phyloP scores from a whole-genome alignment of 1,140 invertebrate species.

The Drosophila bipectinata region DNA sequence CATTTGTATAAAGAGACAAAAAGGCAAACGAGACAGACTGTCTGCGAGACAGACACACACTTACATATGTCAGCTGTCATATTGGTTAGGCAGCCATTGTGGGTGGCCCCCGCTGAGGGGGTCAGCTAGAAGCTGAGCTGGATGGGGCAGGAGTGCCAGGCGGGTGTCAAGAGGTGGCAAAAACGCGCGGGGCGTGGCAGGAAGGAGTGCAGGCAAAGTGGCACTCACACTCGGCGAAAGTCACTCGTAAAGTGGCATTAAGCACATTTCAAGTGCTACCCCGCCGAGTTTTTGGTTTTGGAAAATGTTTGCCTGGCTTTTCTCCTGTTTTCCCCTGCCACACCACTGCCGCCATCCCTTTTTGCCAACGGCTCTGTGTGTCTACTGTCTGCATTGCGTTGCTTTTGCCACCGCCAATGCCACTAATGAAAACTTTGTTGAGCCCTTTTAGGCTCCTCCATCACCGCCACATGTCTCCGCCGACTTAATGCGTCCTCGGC shows the following conservation, averaged over 20 bases:
- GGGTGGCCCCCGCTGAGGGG: not conserved
- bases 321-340: slow-evolving; percentile 3
- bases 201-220: slow-evolving; percentile 67
- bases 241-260: slow-evolving; percentile 81
- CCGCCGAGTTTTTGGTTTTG: slow-evolving; percentile 63
- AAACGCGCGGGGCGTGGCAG: slow-evolving; percentile 12
- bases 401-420: slow-evolving; percentile 61
- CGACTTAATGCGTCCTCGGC: slow-evolving; percentile 44
- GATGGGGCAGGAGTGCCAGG: not conserved
- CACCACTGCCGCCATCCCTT: no score
- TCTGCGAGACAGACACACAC: slow-evolving; percentile 44
- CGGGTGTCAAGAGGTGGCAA: not conserved
- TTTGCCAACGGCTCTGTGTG: slow-evolving; percentile 2
- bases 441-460: slow-evolving; percentile 72
- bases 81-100: slow-evolving; percentile 54
- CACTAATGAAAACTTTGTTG: slow-evolving; percentile 79
- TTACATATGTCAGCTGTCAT: slow-evolving; percentile 81
- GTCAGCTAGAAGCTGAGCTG: not conserved
- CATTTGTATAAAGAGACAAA: slow-evolving; percentile 48
- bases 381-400: slow-evolving; percentile 40
- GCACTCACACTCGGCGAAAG: slow-evolving; percentile 76
- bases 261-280: slow-evolving; percentile 76
- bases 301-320: slow-evolving; percentile 68
- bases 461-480: slow-evolving; percentile 60
- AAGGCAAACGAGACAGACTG: slow-evolving; percentile 14